Evolutionary conservation across 2,888 invertebrate species (phyloP).

Genomic region (Physocephala rufipes): DNA sequence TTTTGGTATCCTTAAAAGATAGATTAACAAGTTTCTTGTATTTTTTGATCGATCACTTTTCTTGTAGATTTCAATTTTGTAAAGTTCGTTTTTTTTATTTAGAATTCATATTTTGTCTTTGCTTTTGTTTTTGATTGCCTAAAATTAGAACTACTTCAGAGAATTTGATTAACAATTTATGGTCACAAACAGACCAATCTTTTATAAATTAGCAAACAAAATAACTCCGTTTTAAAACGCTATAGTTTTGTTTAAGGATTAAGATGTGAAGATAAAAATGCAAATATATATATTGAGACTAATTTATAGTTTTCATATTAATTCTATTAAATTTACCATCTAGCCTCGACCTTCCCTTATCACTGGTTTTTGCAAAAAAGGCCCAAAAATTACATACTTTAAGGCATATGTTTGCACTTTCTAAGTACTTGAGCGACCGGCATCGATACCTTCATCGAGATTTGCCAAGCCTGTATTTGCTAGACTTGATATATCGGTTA

Average conservation of each 20-base stretch:
- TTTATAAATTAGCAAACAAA: background rate
- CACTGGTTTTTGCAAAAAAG: background rate
- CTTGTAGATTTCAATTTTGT: background rate
- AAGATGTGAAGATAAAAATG: background rate
- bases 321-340: too few species aligned
- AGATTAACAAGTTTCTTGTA: constrained; percentile 8
- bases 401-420: constrained; percentile 24
- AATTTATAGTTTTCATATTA: too few species aligned
- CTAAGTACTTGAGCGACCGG: constrained; percentile 49
- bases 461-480: constrained; percentile 45
- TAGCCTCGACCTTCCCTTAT: too few species aligned
- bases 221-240: too few species aligned
- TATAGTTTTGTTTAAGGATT: constrained; percentile 1
- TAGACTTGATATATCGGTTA: constrained; percentile 64
- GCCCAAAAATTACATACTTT: constrained; percentile 8
- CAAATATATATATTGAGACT: too few species aligned
- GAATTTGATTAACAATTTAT: too few species aligned
- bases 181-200: too few species aligned
- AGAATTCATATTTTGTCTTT: too few species aligned
- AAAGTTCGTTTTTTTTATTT: too few species aligned
- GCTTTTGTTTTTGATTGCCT: constrained; percentile 17
- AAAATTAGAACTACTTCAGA: background rate
- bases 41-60: background rate
- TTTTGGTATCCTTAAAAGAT: constrained; percentile 19
- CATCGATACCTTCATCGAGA: constrained; percentile 48